Evolutionary conservation across 2,113 vertebrate genomes (phyloP).

Genomic region (Takifugu bimaculatus): DNA sequence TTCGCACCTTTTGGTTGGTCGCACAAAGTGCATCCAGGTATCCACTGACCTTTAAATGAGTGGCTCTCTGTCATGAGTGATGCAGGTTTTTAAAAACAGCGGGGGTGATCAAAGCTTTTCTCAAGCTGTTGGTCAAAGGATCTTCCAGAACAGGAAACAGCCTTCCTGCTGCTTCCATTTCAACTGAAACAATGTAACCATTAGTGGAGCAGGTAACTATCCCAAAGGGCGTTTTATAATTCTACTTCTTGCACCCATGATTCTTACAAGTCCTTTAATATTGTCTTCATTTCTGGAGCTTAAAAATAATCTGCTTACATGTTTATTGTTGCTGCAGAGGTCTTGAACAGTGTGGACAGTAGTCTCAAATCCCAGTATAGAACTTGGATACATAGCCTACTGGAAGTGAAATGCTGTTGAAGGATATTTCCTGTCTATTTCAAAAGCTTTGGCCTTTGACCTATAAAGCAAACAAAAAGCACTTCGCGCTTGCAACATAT

Average conservation of each 20-base stretch:
- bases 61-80: conserved; percentile 24
- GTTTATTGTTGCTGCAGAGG: background rate
- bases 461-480: conserved; percentile 37
- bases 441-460: conserved; percentile 62
- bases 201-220: conserved; percentile 37
- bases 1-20: conserved; percentile 29
- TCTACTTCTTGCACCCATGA: conserved; percentile 18
- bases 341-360: background rate
- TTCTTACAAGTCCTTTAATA: background rate
- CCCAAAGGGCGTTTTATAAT: conserved; percentile 32
- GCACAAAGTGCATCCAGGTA: conserved; percentile 41
- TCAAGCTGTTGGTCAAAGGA: conserved; percentile 58
- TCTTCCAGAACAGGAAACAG: conserved; percentile 60
- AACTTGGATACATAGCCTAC: no score
- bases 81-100: conserved; percentile 44
- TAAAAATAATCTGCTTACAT: background rate
- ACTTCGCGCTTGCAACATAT: background rate
- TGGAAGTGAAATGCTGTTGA: conserved; percentile 39
- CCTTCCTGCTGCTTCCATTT: conserved; percentile 63
- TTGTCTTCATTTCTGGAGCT: background rate
- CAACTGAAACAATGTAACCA: conserved; percentile 59
- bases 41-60: conserved; percentile 50
- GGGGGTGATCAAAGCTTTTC: conserved; percentile 60
- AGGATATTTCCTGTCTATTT: conserved; percentile 53
- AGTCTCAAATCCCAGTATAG: background rate